Evolutionary conservation across 2,797 vertebrate genomes (phyloP).

Genomic region (Rhinatrema bivittatum): DNA sequence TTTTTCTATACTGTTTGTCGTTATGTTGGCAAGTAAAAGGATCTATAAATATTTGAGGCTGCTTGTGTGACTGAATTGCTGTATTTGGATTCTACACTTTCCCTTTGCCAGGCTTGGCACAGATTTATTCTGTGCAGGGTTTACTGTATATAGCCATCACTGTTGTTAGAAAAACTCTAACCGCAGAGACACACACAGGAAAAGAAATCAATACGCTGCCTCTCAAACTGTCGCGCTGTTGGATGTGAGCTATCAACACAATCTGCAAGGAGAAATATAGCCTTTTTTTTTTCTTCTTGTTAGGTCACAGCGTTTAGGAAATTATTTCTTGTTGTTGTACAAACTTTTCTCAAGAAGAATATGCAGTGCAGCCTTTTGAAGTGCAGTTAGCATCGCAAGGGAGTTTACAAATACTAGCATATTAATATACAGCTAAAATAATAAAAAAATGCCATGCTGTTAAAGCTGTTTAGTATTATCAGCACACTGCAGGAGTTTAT

Average conservation of each 20-base stretch:
- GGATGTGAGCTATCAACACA: slow-evolving; percentile 3
- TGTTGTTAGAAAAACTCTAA: slow-evolving; percentile 20
- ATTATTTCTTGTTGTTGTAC: slow-evolving; percentile 45
- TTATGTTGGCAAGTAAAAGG: slow-evolving; percentile 33
- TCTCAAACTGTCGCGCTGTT: slow-evolving; percentile 20
- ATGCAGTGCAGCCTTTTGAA: slow-evolving; percentile 49
- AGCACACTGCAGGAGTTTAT: slow-evolving; percentile 71
- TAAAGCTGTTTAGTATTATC: slow-evolving; percentile 75
- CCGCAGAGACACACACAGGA: neutral
- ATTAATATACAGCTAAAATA: slow-evolving; percentile 78
- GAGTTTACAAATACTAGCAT: slow-evolving; percentile 78
- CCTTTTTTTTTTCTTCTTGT: neutral
- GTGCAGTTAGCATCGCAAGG: slow-evolving; percentile 65
- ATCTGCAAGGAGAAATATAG: neutral
- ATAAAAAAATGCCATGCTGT: slow-evolving; percentile 75
- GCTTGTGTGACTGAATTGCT: slow-evolving; percentile 23
- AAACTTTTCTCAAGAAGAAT: slow-evolving; percentile 51
- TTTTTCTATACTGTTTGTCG: too few relatives aligned
- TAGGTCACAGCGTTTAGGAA: slow-evolving; percentile 23
- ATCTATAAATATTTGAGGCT: slow-evolving; percentile 20
- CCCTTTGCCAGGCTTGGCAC: too few relatives aligned
- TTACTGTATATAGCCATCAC: slow-evolving; percentile 5
- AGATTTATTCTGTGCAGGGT: too few relatives aligned
- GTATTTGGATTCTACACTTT: too few relatives aligned
- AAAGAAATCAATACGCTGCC: slow-evolving; percentile 25